phyloP scores from a whole-genome alignment of 2,113 vertebrate species.

The Catharus fuscescens region DNA sequence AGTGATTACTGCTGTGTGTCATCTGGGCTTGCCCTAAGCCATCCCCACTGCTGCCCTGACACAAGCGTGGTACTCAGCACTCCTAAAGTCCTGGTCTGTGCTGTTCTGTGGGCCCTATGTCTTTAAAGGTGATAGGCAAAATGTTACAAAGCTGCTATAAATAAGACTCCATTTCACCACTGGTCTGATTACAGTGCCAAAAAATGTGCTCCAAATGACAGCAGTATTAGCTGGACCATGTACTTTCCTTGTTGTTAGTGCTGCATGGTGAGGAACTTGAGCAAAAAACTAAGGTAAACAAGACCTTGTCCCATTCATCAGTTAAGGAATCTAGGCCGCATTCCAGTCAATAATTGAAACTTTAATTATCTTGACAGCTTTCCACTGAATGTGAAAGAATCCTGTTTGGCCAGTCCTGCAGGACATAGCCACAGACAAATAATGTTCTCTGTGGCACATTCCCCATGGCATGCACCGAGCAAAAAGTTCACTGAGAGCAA shows the following conservation, averaged over 20 bases:
- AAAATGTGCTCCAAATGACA: not conserved
- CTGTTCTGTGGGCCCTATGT: not conserved
- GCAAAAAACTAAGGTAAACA: not conserved
- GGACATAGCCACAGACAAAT: not conserved
- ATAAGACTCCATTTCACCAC: not conserved
- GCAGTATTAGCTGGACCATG: not conserved
- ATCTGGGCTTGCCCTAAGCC: not conserved
- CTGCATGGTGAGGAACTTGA: not conserved
- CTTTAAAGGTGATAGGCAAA: not conserved
- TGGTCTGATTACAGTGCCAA: not conserved
- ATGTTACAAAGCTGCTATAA: not conserved
- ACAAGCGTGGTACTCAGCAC: rapidly evolving
- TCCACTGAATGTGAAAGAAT: conserved; percentile 17
- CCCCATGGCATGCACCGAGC: not conserved
- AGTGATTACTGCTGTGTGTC: not conserved
- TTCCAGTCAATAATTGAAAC: conserved; percentile 47
- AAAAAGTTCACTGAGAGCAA: not conserved
- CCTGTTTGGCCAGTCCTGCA: conserved; percentile 10
- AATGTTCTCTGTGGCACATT: not conserved
- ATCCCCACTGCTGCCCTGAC: not conserved
- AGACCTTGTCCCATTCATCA: not conserved
- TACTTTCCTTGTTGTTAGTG: not conserved
- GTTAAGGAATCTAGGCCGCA: conserved; percentile 9
- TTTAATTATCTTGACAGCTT: conserved; percentile 50
- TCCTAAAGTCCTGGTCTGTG: not conserved